phyloP scores from a whole-genome alignment of 2,797 vertebrate genomes.

The Acipenser oxyrinchus region DNA sequence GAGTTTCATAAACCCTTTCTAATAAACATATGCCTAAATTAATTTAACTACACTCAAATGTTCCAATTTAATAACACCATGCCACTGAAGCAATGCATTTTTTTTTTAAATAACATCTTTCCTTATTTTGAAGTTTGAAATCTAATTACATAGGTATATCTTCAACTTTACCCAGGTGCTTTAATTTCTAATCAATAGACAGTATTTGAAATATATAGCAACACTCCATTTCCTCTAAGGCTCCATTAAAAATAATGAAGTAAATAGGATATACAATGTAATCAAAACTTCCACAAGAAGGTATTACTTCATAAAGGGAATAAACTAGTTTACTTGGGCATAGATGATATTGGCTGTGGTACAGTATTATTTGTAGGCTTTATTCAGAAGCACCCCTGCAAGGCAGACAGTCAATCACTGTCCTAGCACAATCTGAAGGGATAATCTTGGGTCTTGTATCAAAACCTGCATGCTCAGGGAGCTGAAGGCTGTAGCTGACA shows the following conservation, averaged over 20 bases:
- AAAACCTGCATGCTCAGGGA: slow-evolving; percentile 34
- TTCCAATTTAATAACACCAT: too few relatives aligned
- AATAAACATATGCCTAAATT: too few relatives aligned
- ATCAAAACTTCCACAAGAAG: slow-evolving; percentile 8
- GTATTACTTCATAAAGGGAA: neutral
- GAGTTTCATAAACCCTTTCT: neutral
- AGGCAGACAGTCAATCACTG: slow-evolving; percentile 13
- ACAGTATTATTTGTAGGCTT: slow-evolving; percentile 1
- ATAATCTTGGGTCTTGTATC: slow-evolving; percentile 42
- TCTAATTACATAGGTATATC: slow-evolving; percentile 2
- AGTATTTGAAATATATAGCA: neutral
- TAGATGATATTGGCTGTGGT: slow-evolving; percentile 5
- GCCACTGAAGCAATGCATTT: too few relatives aligned
- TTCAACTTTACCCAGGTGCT: slow-evolving; percentile 4
- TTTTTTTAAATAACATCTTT: neutral
- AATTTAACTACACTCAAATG: too few relatives aligned
- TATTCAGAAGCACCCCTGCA: neutral
- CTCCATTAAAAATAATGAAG: neutral
- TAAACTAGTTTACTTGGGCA: slow-evolving; percentile 4
- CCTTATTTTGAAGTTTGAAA: neutral
- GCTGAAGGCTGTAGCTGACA: slow-evolving; percentile 49
- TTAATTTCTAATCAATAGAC: neutral
- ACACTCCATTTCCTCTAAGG: neutral
- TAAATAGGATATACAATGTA: slow-evolving; percentile 14
- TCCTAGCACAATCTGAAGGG: slow-evolving; percentile 29